Base-by-base conservation (phyloP, 2,888 invertebrate genomes). In the Acleris cristana region DNA sequence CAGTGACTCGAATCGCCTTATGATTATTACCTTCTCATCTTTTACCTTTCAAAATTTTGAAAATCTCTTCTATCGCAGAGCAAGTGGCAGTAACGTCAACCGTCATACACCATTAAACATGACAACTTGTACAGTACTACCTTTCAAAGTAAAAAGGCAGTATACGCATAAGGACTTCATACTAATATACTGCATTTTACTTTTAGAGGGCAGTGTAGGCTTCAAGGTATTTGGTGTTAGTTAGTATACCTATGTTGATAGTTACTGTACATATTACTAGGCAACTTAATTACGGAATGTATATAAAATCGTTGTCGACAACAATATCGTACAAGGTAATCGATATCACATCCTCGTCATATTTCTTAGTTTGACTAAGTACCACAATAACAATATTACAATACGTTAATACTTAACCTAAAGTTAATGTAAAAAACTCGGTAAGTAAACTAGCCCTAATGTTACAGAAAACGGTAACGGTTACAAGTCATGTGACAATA, bases 341-440 rank as follows among this genome's bases (percentile, higher is more conserved):
- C 79, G 81, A 80, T 79, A 79, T 76, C 77, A 75, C 74, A 75
- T 77, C 77, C 70, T 74, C 81, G 74, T 56, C 44, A 56, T 64
- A 72, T 72, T 77, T 65, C 79, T 82, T 83, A 80, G 75, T 80
- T 80, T 80, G 81, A 85, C 84, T 85, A 82, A 81, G 80, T 82
- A 82, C 76, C 75, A 76, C 76, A 74, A 71, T 73, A 65, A 62
- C 56, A 68, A 62, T 70, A 73, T 66, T 73, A 76, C 58, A 66
- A 72, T 69, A 72, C 70, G 72, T 72, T 60, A 66, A 72, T 69
- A 72, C 70, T 73, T 72, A 75, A 71, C 74, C 69, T 74, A 76
- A 76, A 75, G 71, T 75, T 74, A 72, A 68, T 56, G 23, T 58
- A 49, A 70, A 64, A 63, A 73, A 75, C 74, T 72, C 70, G 70